Evolutionary conservation across 2,888 invertebrate genomes (phyloP), one percentile per base, ranked within the genome.

Genomic region (Prionchulus punctatus): DNA sequence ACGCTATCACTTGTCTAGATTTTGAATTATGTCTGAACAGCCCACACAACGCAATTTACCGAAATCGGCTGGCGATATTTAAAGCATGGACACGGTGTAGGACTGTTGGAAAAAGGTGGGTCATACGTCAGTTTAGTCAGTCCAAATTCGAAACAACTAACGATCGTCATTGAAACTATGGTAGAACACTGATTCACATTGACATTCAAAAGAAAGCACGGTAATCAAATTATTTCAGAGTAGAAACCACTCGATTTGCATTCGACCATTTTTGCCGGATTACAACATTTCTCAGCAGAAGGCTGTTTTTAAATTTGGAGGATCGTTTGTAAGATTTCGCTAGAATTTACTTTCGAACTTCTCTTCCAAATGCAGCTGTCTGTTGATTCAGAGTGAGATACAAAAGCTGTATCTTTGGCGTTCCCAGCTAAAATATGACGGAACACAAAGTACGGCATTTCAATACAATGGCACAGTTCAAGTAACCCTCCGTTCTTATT

Each of bases 131-230:
- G 70, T 1, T 64, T 72, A 7, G 61, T 66, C 52, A 66, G 67
- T 57, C 66, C 66, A 31, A 65, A 69, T 57, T 60, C 60, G 21
- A 66, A 65, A 50, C 63, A 72, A 57, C 58, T 73, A n/a, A 70
- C 72, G 12, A 69, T 74, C 42, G 62, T 74, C 47, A 65, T 74
- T 54, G 73, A 73, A 62, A 72, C 71, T 3, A 70, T 73, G 70
- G 73, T 72, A 15, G n/a, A n/a, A n/a, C n/a, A n/a, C n/a, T n/a
- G n/a, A n/a, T n/a, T n/a, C n/a, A n/a, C n/a, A n/a, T n/a, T n/a
- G n/a, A n/a, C n/a, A n/a, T n/a, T n/a, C n/a, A n/a, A n/a, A n/a
- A n/a, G n/a, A n/a, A n/a, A n/a, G n/a, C n/a, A n/a, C n/a, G n/a
- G n/a, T n/a, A n/a, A n/a, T n/a, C n/a, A n/a, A n/a, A n/a, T n/a